Percentiles rank a stretch among this genome's conserved stretches.
These are phyloP conservation scores for Steinernema feltiae DNA, from an alignment of 1,140 invertebrate species.

Conservation along the genomic window DNA sequence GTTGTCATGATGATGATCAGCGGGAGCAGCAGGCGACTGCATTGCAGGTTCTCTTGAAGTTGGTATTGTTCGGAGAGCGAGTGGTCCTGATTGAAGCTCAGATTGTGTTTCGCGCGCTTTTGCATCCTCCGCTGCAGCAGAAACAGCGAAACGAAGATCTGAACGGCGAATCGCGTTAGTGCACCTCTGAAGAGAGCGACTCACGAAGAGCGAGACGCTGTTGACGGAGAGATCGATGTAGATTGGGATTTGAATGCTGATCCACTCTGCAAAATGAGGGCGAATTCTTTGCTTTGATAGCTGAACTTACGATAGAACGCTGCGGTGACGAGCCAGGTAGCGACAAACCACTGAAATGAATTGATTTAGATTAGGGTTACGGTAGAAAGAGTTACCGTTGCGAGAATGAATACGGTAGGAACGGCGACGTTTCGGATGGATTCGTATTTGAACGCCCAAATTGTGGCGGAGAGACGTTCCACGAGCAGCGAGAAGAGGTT, in stretches of 20 bases:
- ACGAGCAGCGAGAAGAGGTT: conserved; percentile 4
- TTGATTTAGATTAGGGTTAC: neutral
- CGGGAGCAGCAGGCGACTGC: neutral
- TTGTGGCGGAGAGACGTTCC: neutral
- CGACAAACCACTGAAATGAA: neutral
- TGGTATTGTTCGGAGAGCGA: neutral
- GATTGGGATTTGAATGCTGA: neutral
- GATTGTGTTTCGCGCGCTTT: neutral
- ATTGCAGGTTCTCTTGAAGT: neutral
- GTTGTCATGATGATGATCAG: neutral
- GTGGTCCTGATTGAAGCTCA: neutral
- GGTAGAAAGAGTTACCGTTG: neutral
- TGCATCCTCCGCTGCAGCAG: neutral
- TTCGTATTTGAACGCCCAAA: neutral
- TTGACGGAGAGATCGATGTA: neutral
- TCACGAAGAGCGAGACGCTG: neutral
- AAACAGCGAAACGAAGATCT: neutral
- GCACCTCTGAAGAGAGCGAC: neutral
- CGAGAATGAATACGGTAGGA: neutral
- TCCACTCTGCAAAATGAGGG: neutral
- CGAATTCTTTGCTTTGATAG: neutral
- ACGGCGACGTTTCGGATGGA: neutral
- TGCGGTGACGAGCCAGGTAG: neutral
- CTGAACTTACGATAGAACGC: neutral
- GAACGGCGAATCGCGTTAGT: neutral